A percentile compares a stretch with the other conserved stretches of the same genome.
Conservation (phyloP, 2,113 vertebrate genomes). For the Megaleporinus macrocephalus region DNA sequence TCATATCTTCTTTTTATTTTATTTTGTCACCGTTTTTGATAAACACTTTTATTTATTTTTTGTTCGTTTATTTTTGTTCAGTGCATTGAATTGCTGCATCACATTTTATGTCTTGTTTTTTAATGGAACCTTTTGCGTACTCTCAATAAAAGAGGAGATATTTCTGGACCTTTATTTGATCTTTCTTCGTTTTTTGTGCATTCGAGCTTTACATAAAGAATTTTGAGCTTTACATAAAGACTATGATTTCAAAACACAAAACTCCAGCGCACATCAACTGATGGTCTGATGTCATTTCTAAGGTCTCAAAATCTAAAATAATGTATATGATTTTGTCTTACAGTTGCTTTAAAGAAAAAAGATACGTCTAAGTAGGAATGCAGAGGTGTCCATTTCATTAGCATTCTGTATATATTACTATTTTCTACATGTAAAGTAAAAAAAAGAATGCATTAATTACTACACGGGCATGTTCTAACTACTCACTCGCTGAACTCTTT, state of each 20-base stretch:
- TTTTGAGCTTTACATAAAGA: conserved; percentile 27
- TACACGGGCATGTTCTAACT: not conserved
- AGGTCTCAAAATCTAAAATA: no score
- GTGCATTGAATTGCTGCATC: conserved; percentile 26
- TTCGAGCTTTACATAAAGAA: conserved; percentile 29
- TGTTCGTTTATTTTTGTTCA: conserved; percentile 48
- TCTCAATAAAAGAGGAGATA: conserved; percentile 58
- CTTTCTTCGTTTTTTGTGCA: not conserved
- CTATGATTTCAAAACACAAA: not conserved
- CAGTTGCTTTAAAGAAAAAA: no score
- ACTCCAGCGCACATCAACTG: no score
- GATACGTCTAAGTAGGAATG: no score
- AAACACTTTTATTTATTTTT: conserved; percentile 55
- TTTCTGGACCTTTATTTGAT: conserved; percentile 17
- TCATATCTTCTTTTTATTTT: conserved; percentile 76
- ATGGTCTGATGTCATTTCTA: no score
- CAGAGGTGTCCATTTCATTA: no score
- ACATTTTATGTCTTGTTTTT: conserved; percentile 51
- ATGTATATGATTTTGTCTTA: no score
- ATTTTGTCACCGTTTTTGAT: conserved; percentile 62
- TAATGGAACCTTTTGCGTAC: conserved; percentile 47
- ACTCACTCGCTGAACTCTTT: no score
- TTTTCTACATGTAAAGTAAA: no score
- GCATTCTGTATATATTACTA: no score
- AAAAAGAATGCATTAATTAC: no score